Evolutionary conservation across 92 coral and sea anemone species (phyloP), one percentile per base, ranked within the genome.

Genomic region (Galaxea fascicularis): DNA sequence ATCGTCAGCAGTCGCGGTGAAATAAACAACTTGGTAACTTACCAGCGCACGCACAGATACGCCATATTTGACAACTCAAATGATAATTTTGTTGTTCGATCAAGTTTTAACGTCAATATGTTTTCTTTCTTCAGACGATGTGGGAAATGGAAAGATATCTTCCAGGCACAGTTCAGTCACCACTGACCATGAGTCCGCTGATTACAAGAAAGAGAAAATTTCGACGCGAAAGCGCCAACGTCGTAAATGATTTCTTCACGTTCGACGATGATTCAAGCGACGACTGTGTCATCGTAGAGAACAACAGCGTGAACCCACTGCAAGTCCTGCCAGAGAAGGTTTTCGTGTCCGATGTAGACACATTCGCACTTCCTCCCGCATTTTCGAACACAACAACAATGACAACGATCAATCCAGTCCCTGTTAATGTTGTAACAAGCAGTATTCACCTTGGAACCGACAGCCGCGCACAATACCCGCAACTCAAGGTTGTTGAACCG

Each of bases 161-260:
- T 65, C 93, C 91, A 52, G 88, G 95, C 74, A 89, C 91, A 8
- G 90, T 86, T 60, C 94, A 94, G 15, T 97, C 99, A 39, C 99
- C 99, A 57, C 88, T 97, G 20, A 87, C 90, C 4, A 72, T 78
- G 53, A 91, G 94, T 72, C 99, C 99, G 5, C 71, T 92, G 60
- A 79, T 95, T 4, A 78, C 95, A 80, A 92, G 98, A 77, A 91
- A 94, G 74, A 87, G 97, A 82, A 97, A 97, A 88, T 97, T 97
- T 79, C 95, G 99, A 62, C 94, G 99, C 25, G 99, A 97, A 65
- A 97, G 99, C 89, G 99, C 99, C 20, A 97, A 97, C 56, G 99
- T 97, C 22, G 99, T 97, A 65, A 95, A 91, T 73, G 99, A 97
- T 68, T 97, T 91, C 71, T 97, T 97, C 86, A 97, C 93, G 1